These are phyloP conservation scores for Triplophysa bombifrons DNA, from an alignment of 2,797 vertebrate genomes.

Conservation along the genomic window DNA sequence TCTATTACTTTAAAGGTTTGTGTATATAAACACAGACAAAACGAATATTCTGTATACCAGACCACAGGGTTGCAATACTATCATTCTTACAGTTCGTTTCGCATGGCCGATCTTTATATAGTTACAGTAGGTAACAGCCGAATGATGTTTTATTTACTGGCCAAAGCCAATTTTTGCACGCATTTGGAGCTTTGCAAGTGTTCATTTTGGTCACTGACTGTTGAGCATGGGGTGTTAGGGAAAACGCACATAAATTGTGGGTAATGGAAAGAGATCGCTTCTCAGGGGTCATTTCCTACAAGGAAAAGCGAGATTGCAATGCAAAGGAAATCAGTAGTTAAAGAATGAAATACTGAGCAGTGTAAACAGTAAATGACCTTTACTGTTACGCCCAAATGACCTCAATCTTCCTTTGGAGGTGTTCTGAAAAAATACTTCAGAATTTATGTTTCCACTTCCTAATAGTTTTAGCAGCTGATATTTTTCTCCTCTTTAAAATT, in stretches of 20 bases:
- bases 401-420: constrained; percentile 82
- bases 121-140: not conserved
- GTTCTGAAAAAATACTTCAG: constrained; percentile 71
- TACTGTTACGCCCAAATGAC: constrained; percentile 82
- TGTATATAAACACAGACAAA: not conserved
- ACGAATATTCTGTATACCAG: not conserved
- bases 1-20: not conserved
- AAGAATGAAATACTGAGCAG: constrained; percentile 80
- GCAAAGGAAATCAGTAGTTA: constrained; percentile 85
- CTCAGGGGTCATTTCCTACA: constrained; percentile 80
- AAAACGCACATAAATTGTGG: constrained; percentile 74
- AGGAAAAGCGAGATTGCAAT: constrained; percentile 73
- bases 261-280: constrained; percentile 75
- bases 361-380: constrained; percentile 80
- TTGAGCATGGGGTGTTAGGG: constrained; percentile 63
- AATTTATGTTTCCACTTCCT: constrained; percentile 86
- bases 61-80: constrained; percentile 3
- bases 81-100: constrained; percentile 16
- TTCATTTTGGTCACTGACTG: constrained; percentile 17
- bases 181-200: not conserved
- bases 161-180: not conserved
- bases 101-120: not conserved
- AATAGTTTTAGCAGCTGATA: constrained; percentile 83
- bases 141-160: not conserved
- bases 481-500: constrained; percentile 64